Evolutionary conservation across 2,888 invertebrate genomes (phyloP), one percentile per base, ranked within the genome.

Genomic region (Synergus japonicus): DNA sequence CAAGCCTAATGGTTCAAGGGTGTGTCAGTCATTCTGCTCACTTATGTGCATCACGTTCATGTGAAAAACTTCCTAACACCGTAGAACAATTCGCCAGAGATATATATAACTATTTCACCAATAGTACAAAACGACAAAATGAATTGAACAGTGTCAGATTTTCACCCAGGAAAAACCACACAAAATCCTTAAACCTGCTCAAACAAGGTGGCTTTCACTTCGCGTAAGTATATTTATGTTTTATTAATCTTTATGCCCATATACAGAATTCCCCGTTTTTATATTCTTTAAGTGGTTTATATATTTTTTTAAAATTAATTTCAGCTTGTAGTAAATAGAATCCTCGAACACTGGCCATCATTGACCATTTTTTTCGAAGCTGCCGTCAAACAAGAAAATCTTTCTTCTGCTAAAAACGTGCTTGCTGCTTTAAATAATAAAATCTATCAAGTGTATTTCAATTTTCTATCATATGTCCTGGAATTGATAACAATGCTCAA

Each of bases 11-110:
- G 64, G 82, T 80, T 9, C 29, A 80, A n/a, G 82, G 81, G 5
- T 83, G 81, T n/a, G 65, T 78, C 5, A 79, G 79, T 49, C 81
- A 83, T 66, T 80, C 81, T 18, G 78, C 84, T 22, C 82, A 84
- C 80, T 76, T 83, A 15, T 81, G 78, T 76, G 78, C 84, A 29
- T 83, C 82, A 3, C 78, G 63, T 22, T 81, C 82, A 43, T 76
- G 76, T 5, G 43, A 76, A 29, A 77, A 79, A 58, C 60, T 84
- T 43, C 84, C 83, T 0, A 64, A 76, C 12, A 79, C 13, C 15
- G 49, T 85, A 2, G 84, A 84, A 76, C 79, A 83, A 64, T 58
- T 83, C 63, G 60, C 66, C 1, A 60, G 82, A 65, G 58, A 73
- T 0, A 79, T 83, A 7, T 84, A 85, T 49, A 76, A 69, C 5